A percentile compares a stretch with the other conserved stretches of the same genome.
Evolutionary conservation across 1,140 invertebrate species (phyloP).

Genomic region (Hesperophylax magnus): DNA sequence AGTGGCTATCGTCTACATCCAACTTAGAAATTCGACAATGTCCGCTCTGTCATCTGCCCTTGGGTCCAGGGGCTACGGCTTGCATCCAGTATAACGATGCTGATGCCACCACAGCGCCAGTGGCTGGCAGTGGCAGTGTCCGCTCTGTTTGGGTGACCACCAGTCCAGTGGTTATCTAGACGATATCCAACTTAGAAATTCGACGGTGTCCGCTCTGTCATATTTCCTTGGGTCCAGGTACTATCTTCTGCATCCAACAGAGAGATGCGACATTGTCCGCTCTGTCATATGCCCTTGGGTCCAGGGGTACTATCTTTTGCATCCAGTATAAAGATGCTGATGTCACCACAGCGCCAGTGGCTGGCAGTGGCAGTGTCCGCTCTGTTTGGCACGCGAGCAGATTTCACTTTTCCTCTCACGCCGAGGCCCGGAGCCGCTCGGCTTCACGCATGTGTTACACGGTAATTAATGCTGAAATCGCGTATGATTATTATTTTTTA

Average conservation of each 20-base stretch:
- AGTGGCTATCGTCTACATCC: too few relatives aligned
- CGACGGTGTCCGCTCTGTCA: background rate
- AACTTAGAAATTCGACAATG: too few relatives aligned
- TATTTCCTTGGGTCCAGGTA: background rate
- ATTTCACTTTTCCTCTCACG: conserved; percentile 40
- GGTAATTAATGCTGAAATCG: conserved; percentile 37
- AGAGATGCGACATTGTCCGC: background rate
- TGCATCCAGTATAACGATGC: too few relatives aligned
- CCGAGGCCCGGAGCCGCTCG: conserved; percentile 4
- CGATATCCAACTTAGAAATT: background rate
- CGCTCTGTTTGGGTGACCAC: background rate
- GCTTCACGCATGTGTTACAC: conserved; percentile 32
- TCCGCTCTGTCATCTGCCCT: too few relatives aligned
- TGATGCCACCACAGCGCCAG: too few relatives aligned
- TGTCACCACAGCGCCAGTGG: background rate
- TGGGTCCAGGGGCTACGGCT: too few relatives aligned
- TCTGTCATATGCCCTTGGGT: background rate
- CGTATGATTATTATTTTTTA: conserved; percentile 38
- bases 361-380: background rate
- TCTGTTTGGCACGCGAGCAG: conserved; percentile 24
- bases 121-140: too few relatives aligned
- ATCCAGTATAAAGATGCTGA: conserved; percentile 9
- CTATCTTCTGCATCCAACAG: background rate
- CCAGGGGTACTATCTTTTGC: background rate
- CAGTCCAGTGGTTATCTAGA: background rate